Conservation (phyloP, 2,113 vertebrate species). For the Eupsittula cactorum region DNA sequence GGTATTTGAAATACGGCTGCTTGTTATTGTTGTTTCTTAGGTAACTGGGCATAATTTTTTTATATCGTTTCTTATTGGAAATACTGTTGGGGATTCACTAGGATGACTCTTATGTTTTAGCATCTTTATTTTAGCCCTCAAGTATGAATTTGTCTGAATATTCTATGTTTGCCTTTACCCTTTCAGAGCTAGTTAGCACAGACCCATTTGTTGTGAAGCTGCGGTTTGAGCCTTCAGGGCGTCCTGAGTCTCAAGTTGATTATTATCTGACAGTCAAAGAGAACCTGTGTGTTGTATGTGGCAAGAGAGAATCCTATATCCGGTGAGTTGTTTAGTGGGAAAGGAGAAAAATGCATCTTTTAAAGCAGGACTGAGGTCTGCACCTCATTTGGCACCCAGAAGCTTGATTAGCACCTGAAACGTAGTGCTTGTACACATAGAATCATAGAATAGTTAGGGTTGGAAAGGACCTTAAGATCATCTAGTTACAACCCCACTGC, state of each 20-base stretch:
- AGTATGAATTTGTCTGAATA: background rate
- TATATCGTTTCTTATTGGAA: background rate
- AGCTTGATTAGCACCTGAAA: background rate
- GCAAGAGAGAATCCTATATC: conserved; percentile 94
- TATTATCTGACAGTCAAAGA: conserved; percentile 96
- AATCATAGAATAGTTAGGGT: too few species aligned
- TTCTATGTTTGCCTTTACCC: background rate
- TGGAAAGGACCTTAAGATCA: too few species aligned
- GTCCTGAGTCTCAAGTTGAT: conserved; percentile 92
- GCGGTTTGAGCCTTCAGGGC: conserved; percentile 93
- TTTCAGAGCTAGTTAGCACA: conserved; percentile 87
- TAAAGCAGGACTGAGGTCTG: background rate
- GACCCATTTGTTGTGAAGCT: conserved; percentile 92
- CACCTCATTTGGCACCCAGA: background rate
- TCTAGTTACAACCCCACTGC: too few species aligned
- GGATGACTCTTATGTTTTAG: background rate
- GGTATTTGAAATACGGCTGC: background rate
- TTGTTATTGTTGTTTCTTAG: background rate
- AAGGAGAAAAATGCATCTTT: background rate
- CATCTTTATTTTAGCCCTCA: background rate
- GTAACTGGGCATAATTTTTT: background rate
- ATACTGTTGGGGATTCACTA: background rate
- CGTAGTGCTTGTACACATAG: background rate
- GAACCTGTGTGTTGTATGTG: conserved; percentile 96
- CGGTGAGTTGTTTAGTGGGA: conserved; percentile 77